Percentiles rank a stretch among this genome's conserved stretches.
These are phyloP conservation scores for Artibeus lituratus DNA, from an alignment of 2,797 vertebrate species.

Conservation along the genomic window DNA sequence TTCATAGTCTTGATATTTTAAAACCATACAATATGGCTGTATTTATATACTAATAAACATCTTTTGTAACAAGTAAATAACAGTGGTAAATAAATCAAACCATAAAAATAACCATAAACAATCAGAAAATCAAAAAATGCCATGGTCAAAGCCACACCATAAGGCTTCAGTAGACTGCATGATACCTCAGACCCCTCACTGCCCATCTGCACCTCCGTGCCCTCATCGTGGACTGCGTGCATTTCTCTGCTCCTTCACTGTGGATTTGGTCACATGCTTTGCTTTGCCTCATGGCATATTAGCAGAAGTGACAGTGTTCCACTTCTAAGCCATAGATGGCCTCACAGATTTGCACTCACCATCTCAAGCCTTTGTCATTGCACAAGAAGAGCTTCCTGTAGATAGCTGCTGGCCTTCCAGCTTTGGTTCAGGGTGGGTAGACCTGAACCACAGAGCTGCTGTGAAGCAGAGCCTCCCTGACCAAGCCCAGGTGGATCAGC, in stretches of 20 bases:
- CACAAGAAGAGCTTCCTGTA: background rate
- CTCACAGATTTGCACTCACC: background rate
- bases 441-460: too few species aligned
- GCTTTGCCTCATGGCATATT: background rate
- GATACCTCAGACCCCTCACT: rapidly evolving
- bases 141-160: background rate
- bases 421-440: background rate
- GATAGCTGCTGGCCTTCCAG: background rate
- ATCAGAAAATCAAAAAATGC: background rate
- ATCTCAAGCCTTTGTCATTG: background rate
- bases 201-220: rapidly evolving
- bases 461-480: background rate
- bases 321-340: background rate
- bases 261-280: background rate
- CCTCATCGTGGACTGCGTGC: rapidly evolving
- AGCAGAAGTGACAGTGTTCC: background rate
- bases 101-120: background rate
- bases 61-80: background rate
- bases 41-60: background rate
- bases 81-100: background rate
- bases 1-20: background rate
- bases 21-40: background rate
- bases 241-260: rapidly evolving
- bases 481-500: background rate
- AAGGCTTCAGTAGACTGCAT: background rate